Evolutionary conservation across 2,797 vertebrate species (phyloP), one percentile per base, ranked within the genome.

Genomic region (Leuciscus waleckii): DNA sequence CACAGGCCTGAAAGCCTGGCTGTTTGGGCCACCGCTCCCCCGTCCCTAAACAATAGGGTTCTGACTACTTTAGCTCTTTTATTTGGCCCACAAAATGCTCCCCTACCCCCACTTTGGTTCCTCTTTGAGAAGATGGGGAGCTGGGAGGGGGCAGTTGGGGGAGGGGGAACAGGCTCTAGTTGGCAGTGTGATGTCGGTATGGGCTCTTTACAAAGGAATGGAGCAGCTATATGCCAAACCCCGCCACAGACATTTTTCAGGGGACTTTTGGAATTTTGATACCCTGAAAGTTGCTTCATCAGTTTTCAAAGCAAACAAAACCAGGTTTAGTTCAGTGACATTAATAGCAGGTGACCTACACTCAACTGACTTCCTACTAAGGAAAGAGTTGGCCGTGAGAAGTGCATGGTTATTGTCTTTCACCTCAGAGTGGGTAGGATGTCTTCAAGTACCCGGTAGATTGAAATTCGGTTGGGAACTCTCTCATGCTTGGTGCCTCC

Each of bases 11-110:
- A 96, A 96, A 96, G 94, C 94, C 94, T 92, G 93, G 92, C 94
- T 95, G 95, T 95, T 95, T 96, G 95, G 94, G 95, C 94, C 95
- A 96, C 92, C 94, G 94, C 84, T 87, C 85, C 87, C 90, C 80
- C 67, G 87, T 93, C 90, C 92, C 91, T 87, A 94, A 94, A 96
- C 95, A 96, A 96, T 96, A 92, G 93, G 92, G 92, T 96, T 95
- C 94, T 95, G 94, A 95, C 94, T 95, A 95, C 95, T 95, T 95
- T 95, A 92, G 95, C 90, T 95, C 95, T 95, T 96, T 96, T 95
- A 96, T 96, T 95, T 95, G 94, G 94, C 89, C 94, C 94, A 95
- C 95, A 95, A 95, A 95, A 95, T 92, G 91, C 92, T 92, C 89
- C 94, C 94, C 94, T 93, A 91, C 95, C 94, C 95, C 95, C 95